Percentiles rank a stretch among this genome's conserved stretches.
These are phyloP conservation scores for Halocynthia roretzi DNA, from an alignment of 23 tunicate species.

Conservation along the genomic window DNA sequence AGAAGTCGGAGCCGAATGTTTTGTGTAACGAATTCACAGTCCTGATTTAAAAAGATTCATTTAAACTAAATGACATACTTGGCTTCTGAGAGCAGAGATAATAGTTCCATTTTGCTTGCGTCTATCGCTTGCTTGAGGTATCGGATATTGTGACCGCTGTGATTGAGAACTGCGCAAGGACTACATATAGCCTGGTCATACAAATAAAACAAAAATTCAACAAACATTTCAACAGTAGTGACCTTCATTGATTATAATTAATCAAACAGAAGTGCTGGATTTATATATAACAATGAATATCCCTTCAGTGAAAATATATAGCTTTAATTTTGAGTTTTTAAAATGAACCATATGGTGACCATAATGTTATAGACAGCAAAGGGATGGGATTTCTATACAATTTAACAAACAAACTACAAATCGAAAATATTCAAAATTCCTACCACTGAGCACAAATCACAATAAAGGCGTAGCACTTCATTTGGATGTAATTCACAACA, in stretches of 20 bases:
- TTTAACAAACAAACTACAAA: too few species aligned
- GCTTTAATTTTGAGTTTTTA: neutral
- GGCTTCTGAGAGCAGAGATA: slow-evolving; percentile 38
- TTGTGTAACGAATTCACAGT: too few species aligned
- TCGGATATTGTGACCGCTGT: slow-evolving; percentile 67
- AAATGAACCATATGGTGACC: too few species aligned
- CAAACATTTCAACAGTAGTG: neutral
- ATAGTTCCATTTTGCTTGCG: slow-evolving; percentile 36
- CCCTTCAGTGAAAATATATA: neutral
- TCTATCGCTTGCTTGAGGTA: slow-evolving; percentile 58
- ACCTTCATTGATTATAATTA: neutral
- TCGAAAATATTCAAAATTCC: neutral
- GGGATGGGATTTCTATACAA: too few species aligned
- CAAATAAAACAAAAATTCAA: too few species aligned
- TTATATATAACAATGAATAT: neutral
- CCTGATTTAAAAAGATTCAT: neutral
- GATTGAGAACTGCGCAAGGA: slow-evolving; percentile 55
- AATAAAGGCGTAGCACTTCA: slow-evolving; percentile 46
- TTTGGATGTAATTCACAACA: slow-evolving; percentile 44
- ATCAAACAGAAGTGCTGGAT: too few species aligned
- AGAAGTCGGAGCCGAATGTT: too few species aligned
- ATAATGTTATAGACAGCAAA: too few species aligned
- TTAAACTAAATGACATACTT: slow-evolving; percentile 16
- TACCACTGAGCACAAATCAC: slow-evolving; percentile 71
- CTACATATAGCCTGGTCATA: slow-evolving; percentile 54